A percentile compares a stretch with the other conserved stretches of the same genome.
Evolutionary conservation across 2,113 vertebrate species (phyloP).

Genomic region (Pseudorhombus dupliciocellatus): DNA sequence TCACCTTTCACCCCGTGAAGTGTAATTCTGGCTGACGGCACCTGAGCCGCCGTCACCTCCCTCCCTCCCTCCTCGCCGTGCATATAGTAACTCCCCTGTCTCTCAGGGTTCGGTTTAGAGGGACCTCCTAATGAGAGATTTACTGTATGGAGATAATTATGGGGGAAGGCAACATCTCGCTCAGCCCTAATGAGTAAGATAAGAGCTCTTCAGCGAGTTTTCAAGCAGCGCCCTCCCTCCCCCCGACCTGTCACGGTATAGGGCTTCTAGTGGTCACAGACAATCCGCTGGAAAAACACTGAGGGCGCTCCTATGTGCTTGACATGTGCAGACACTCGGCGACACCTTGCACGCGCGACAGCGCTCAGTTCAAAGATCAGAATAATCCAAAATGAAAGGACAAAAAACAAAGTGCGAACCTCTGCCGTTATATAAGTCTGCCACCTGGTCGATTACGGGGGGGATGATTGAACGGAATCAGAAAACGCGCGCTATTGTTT

Average conservation of each 20-base stretch:
- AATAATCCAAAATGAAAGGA: background rate
- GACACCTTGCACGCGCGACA: background rate
- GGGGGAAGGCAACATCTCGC: constrained; percentile 53
- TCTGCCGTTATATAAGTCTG: constrained; percentile 59
- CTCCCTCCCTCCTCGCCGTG: constrained; percentile 19
- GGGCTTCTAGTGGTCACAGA: constrained; percentile 50
- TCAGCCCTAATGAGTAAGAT: constrained; percentile 73
- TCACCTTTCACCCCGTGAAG: background rate
- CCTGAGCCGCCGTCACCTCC: constrained; percentile 26
- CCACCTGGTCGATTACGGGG: constrained; percentile 65
- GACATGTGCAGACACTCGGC: constrained; percentile 18
- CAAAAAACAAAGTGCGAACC: constrained; percentile 13
- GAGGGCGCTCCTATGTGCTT: constrained; percentile 7
- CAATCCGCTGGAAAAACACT: constrained; percentile 63
- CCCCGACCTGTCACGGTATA: constrained; percentile 29
- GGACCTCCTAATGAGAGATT: constrained; percentile 74
- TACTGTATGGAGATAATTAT: constrained; percentile 75
- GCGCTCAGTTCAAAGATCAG: constrained; percentile 7
- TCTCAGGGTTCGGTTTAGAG: constrained; percentile 52
- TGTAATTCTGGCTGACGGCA: constrained; percentile 15
- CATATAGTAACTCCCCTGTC: constrained; percentile 36
- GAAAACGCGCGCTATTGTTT: constrained; percentile 60
- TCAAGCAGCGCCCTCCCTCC: constrained; percentile 30
- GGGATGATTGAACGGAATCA: constrained; percentile 52
- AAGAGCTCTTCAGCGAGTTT: constrained; percentile 69